Evolutionary conservation across 92 coral and sea anemone genomes (phyloP).

Genomic region (Palythoa heliodiscus): DNA sequence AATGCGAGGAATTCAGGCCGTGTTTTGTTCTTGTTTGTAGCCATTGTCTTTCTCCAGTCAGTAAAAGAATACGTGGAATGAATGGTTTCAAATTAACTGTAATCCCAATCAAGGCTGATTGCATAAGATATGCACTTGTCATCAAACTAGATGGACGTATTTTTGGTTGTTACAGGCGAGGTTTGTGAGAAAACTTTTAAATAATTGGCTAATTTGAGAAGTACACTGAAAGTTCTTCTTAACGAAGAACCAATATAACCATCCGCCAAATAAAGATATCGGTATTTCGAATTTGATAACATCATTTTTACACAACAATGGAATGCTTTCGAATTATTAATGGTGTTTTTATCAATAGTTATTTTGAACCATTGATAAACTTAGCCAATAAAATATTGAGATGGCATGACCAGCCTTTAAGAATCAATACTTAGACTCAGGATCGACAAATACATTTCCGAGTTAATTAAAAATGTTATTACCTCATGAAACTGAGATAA

Average conservation of each 20-base stretch:
- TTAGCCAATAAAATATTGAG: slow-evolving; percentile 23
- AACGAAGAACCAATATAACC: neutral
- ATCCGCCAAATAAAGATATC: neutral
- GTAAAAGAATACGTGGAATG: slow-evolving; percentile 1
- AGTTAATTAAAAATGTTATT: neutral
- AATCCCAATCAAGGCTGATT: slow-evolving; percentile 1
- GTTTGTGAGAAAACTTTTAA: neutral
- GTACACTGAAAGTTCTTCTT: neutral
- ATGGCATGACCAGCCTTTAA: slow-evolving; percentile 20
- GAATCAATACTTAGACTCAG: neutral
- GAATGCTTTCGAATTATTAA: neutral
- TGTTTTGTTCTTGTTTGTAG: slow-evolving; percentile 10
- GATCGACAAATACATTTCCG: neutral
- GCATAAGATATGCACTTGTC: neutral
- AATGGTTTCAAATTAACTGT: slow-evolving; percentile 5
- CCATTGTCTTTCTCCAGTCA: neutral
- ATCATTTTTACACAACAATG: neutral
- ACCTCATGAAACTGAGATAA: too few relatives aligned
- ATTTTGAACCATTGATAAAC: neutral
- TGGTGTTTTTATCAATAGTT: neutral
- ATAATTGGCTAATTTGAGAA: neutral
- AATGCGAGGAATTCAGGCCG: neutral
- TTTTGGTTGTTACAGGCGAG: neutral
- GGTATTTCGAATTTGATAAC: neutral
- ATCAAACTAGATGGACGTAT: neutral